Evolutionary conservation across 2,797 vertebrate genomes (phyloP).

Genomic region (Urophycis tenuis): DNA sequence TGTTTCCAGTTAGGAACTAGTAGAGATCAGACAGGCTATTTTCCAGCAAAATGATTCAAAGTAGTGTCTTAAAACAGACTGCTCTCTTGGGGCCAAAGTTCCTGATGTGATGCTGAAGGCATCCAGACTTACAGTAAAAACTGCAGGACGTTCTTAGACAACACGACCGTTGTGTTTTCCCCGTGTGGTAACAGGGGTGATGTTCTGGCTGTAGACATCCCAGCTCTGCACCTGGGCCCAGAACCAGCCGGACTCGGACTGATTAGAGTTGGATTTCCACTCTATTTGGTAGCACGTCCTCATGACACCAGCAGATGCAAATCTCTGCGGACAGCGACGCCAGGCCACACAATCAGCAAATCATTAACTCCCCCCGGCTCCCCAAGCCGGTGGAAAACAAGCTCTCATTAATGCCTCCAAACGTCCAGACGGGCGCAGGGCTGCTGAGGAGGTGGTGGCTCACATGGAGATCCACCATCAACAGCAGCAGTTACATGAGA

Average conservation of each 20-base stretch:
- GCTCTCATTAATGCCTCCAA: slow-evolving; percentile 39
- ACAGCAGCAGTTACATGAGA: background rate
- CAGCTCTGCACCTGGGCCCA: slow-evolving; percentile 53
- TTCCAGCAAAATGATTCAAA: too few species aligned
- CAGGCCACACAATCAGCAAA: slow-evolving; percentile 65
- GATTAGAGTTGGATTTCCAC: slow-evolving; percentile 58
- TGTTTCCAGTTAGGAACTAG: background rate
- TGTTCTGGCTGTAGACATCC: slow-evolving; percentile 20
- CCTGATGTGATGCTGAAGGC: too few species aligned
- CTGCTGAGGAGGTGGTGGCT: slow-evolving; percentile 39
- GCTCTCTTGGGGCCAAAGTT: background rate
- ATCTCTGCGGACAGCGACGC: slow-evolving; percentile 64
- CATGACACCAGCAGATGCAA: slow-evolving; percentile 63
- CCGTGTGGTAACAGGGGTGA: slow-evolving; percentile 14
- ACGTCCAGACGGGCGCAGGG: slow-evolving; percentile 48
- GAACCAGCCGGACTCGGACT: slow-evolving; percentile 50
- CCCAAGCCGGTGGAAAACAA: slow-evolving; percentile 59
- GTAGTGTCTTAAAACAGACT: background rate
- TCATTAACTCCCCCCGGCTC: slow-evolving; percentile 57
- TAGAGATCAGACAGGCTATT: too few species aligned
- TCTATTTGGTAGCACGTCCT: slow-evolving; percentile 50
- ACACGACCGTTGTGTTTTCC: background rate
- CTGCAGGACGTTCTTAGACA: background rate
- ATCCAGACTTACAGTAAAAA: background rate
- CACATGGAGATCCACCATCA: slow-evolving; percentile 16